These are phyloP conservation scores for Crotalus tigris DNA, from an alignment of 2,113 vertebrate species.

Conservation along the genomic window DNA sequence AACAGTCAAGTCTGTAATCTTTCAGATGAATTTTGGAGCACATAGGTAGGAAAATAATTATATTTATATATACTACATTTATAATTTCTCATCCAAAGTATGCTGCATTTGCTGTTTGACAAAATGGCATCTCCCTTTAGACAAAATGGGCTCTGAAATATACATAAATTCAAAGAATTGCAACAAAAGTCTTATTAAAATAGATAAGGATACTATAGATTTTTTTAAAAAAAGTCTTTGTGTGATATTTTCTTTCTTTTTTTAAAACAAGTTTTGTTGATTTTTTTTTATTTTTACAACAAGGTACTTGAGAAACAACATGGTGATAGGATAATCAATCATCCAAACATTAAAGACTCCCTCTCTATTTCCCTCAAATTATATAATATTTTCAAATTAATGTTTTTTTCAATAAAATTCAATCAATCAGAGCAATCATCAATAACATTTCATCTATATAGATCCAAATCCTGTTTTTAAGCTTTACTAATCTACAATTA, in stretches of 20 bases:
- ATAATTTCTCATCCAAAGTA: neutral
- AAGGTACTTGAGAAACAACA: too few species aligned
- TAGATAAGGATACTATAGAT: neutral
- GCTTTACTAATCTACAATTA: too few species aligned
- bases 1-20: neutral
- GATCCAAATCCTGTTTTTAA: too few species aligned
- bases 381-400: too few species aligned
- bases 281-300: too few species aligned
- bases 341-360: too few species aligned
- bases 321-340: too few species aligned
- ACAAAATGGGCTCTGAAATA: neutral
- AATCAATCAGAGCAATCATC: too few species aligned
- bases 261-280: too few species aligned
- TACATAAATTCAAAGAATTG: neutral
- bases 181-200: slow-evolving; percentile 12
- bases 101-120: neutral
- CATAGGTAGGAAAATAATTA: neutral
- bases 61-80: neutral
- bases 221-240: neutral
- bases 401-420: too few species aligned
- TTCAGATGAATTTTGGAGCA: neutral
- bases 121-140: neutral
- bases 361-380: too few species aligned
- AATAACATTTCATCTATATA: too few species aligned
- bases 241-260: neutral